A percentile compares a stretch with the other conserved stretches of the same genome.
Evolutionary conservation across 2,888 invertebrate genomes (phyloP).

Genomic region (Eupeodes luniger): DNA sequence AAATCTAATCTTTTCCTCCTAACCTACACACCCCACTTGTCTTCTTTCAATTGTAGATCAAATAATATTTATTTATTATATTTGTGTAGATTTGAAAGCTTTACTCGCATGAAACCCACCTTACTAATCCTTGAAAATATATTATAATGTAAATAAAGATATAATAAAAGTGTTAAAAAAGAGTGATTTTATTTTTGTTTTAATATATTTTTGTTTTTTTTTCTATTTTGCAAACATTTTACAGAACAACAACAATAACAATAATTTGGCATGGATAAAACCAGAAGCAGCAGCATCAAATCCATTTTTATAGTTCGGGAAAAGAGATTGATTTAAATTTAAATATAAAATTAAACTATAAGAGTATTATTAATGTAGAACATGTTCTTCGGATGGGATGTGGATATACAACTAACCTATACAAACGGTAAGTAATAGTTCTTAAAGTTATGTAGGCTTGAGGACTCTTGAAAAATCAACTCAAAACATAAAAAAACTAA

Average conservation of each 20-base stretch:
- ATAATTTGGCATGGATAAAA: slow-evolving; percentile 84
- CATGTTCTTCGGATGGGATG: slow-evolving; percentile 74
- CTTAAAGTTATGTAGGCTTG: too few species aligned
- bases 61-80: neutral
- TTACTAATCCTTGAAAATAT: slow-evolving; percentile 53
- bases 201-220: neutral
- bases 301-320: slow-evolving; percentile 84
- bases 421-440: slow-evolving; percentile 62
- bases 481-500: too few species aligned
- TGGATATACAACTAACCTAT: slow-evolving; percentile 74
- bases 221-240: slow-evolving; percentile 3
- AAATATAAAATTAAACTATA: slow-evolving; percentile 79
- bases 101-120: slow-evolving; percentile 64
- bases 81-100: slow-evolving; percentile 64
- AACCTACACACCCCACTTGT: neutral
- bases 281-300: slow-evolving; percentile 84
- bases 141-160: slow-evolving; percentile 40
- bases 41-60: slow-evolving; percentile 16
- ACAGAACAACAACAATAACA: slow-evolving; percentile 79
- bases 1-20: slow-evolving; percentile 31
- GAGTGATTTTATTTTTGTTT: slow-evolving; percentile 45
- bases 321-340: slow-evolving; percentile 78
- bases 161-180: neutral
- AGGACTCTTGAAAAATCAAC: neutral
- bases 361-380: slow-evolving; percentile 81